Evolutionary conservation across 2,113 vertebrate species (phyloP), one percentile per base, ranked within the genome.

Genomic region (Plectropomus leopardus): DNA sequence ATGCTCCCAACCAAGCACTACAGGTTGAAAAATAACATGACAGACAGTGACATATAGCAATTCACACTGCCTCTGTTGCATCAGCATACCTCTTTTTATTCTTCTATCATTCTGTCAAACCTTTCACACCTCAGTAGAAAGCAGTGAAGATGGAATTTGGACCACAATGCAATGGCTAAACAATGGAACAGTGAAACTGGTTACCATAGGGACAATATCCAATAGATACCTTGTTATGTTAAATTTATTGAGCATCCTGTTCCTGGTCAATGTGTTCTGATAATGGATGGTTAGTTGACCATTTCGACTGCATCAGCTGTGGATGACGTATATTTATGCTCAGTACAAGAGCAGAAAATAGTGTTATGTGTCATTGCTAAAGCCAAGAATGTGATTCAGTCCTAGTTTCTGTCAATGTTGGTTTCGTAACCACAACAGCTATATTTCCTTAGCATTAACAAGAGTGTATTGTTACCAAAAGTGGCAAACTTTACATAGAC

Each of bases 31-130:
- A 70, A 85, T 67, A 42, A 68, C 10, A 23, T 81, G 78, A 82
- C 75, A 89, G 86, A 83, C 87, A 84, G 77, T 64, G 85, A 90
- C 85, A 86, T 80, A 68, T 45, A 68, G 47, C 72, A 55, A 65
- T 84, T 60, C 55, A 68, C 71, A 80, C 70, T 59, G 69, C 45
- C 68, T 47, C 47, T 64, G 64, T 77, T 73, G 44, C 61, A 75
- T 77, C 75, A 63, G 48, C 50, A 66, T 72, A 67, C 63, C 63
- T 74, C 32, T 84, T 86, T 84, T 77, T 86, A 86, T 90, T 86
- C 71, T 86, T 89, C 72, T 76, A 74, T 90, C 69, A 88, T 78
- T 79, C 84, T 88, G 85, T 90, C 84, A 86, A 80, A 82, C 57
- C 76, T 67, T 76, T 90, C 84, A 89, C 69, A 82, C 72, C 65